Conservation (phyloP, 2,888 invertebrate species). For the Trichogramma evanescens region DNA sequence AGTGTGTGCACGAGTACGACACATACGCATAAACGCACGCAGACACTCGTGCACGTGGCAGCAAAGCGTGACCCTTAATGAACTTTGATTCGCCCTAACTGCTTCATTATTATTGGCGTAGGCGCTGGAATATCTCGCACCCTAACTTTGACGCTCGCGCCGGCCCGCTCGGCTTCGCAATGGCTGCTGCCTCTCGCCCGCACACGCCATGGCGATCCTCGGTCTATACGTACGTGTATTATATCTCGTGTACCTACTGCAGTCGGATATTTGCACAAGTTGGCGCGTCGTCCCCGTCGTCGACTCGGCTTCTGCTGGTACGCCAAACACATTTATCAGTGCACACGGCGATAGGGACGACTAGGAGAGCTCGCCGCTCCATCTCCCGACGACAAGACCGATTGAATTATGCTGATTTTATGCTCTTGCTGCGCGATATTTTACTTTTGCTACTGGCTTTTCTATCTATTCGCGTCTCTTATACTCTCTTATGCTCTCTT, state of each 20-base stretch:
- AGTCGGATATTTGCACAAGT: conserved; percentile 9
- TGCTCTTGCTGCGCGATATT: conserved; percentile 27
- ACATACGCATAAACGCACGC: neutral
- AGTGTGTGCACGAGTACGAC: neutral
- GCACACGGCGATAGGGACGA: neutral
- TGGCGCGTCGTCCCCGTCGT: no score
- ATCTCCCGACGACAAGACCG: conserved; percentile 43
- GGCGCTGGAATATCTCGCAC: neutral
- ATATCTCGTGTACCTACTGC: neutral
- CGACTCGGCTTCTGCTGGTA: neutral
- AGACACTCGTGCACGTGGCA: neutral
- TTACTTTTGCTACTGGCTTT: conserved; percentile 1
- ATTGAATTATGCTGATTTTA: conserved; percentile 48
- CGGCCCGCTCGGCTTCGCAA: no score
- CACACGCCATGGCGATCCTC: neutral
- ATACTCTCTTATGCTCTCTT: neutral
- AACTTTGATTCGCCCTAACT: neutral
- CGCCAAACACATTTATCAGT: conserved; percentile 34
- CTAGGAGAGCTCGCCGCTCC: conserved; percentile 28
- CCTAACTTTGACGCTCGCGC: neutral
- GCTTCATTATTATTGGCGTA: neutral
- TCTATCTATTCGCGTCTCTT: neutral
- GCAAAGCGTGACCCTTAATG: neutral
- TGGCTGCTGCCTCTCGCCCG: no score
- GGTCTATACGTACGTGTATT: conserved; percentile 2